Base-by-base conservation (phyloP, 2,113 vertebrate genomes). In the Trichomycterus rosablanca region DNA sequence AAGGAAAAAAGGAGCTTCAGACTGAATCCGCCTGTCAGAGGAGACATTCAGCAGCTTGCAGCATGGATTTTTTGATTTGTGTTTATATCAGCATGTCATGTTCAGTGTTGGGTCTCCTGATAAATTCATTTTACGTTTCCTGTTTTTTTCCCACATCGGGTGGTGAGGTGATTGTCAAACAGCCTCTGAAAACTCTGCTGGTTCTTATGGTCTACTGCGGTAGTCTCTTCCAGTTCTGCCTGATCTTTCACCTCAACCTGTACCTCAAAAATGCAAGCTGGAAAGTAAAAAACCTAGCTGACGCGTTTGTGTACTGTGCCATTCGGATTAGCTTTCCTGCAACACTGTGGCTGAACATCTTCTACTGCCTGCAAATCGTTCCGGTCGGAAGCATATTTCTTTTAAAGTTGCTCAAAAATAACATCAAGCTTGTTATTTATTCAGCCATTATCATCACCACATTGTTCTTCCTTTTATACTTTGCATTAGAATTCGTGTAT, bases 101-200 rank as follows among this genome's bases (percentile, higher is more conserved):
- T 14, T 14, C 32, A 2, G 20, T 28, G n/a, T 11, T 60, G 30
- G 44, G 22, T 7, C 34, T 39, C 1, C 9, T 34, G 40, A 12
- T 45, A 44, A 45, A 59, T 26, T 10, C 16, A 2, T 58, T 58
- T 44, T 44, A 43, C 5, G 24, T 43, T 44, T 59, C 16, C 43
- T 48, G 56, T 26, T 59, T 30, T 3, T 4, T 18, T 28, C 43
- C 18, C n/a, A 22, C 37, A 2, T 12, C 24, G 14, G 24, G 24
- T 11, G 39, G 12, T 2, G 28, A 4, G 15, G 18, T 30, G 24
- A 43, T 18, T 15, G 5, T 58, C 55, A 58, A n/a, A 7, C 15
- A 44, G 5, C 55, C 40, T 4, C 39, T 58, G 40, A 39, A 7
- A 18, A 44, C 23, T 5, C 10, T 44, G 9, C 5, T 44, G 15